Conservation (phyloP, 2,797 vertebrate species). For the Macroramphosus scolopax region DNA sequence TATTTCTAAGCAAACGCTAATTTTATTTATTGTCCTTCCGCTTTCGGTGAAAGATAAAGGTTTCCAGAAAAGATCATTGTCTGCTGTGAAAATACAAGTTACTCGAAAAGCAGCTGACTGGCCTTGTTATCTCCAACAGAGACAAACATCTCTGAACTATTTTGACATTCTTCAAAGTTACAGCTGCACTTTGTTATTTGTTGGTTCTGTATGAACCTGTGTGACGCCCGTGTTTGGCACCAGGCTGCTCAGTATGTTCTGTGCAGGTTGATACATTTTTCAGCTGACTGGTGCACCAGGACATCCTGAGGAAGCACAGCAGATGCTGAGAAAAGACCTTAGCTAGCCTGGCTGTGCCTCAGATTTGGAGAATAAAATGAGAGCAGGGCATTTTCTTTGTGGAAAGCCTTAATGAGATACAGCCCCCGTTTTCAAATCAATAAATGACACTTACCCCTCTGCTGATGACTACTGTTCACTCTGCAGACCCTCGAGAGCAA, state of each 20-base stretch:
- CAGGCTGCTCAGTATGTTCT: background rate
- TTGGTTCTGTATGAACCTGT: no score
- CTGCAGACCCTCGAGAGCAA: slow-evolving; percentile 59
- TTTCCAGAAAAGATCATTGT: background rate
- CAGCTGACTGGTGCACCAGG: slow-evolving; percentile 13
- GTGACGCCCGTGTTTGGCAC: background rate
- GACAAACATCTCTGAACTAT: no score
- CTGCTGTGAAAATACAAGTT: no score
- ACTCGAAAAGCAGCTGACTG: no score
- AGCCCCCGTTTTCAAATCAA: slow-evolving; percentile 58
- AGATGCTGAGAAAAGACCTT: slow-evolving; percentile 36
- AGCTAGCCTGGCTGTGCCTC: slow-evolving; percentile 19
- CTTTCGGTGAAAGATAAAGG: background rate
- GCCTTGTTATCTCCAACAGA: no score
- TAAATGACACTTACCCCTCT: slow-evolving; percentile 48
- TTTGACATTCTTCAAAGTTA: no score
- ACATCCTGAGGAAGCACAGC: slow-evolving; percentile 24
- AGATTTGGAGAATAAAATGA: slow-evolving; percentile 38
- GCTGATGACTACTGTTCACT: slow-evolving; percentile 48
- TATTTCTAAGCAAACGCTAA: no score
- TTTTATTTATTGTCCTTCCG: no score
- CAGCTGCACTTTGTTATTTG: no score
- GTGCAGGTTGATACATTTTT: background rate
- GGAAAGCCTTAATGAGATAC: slow-evolving; percentile 52
- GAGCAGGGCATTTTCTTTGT: slow-evolving; percentile 33